Evolutionary conservation across 1,140 invertebrate species (phyloP).

Genomic region (Lepidostoma basale): DNA sequence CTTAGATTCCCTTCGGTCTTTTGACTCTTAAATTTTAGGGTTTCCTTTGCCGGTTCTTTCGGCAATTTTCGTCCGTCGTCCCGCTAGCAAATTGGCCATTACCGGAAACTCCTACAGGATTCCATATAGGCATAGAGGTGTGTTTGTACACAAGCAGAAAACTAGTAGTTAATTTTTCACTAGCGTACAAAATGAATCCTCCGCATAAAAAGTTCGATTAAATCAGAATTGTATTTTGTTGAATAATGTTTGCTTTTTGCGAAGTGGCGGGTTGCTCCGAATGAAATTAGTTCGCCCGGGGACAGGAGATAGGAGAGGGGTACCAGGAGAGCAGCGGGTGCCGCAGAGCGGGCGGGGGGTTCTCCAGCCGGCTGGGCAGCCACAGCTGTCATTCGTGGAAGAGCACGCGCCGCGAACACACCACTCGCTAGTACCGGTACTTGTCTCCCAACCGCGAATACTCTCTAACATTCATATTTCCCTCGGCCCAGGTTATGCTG

Average conservation of each 20-base stretch:
- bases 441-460: constrained; percentile 20
- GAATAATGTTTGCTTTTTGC: background rate
- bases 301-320: constrained; percentile 2
- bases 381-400: constrained; percentile 42
- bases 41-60: constrained; percentile 15
- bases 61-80: constrained; percentile 16
- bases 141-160: background rate
- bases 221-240: background rate
- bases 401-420: constrained; percentile 37
- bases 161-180: background rate
- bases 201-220: background rate
- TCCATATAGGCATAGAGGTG: constrained; percentile 9
- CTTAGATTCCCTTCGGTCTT: too few relatives aligned
- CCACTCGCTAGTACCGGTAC: constrained; percentile 12
- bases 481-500: background rate
- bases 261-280: background rate
- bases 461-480: background rate
- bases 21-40: constrained; percentile 3
- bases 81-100: constrained; percentile 17
- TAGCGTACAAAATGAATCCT: background rate
- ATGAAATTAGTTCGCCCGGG: background rate
- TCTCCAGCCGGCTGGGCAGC: constrained; percentile 2
- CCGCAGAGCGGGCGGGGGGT: background rate
- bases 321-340: constrained; percentile 17
- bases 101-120: constrained; percentile 26